These are phyloP conservation scores for Felis chaus DNA, from an alignment of 2,113 vertebrate genomes.

Conservation along the genomic window DNA sequence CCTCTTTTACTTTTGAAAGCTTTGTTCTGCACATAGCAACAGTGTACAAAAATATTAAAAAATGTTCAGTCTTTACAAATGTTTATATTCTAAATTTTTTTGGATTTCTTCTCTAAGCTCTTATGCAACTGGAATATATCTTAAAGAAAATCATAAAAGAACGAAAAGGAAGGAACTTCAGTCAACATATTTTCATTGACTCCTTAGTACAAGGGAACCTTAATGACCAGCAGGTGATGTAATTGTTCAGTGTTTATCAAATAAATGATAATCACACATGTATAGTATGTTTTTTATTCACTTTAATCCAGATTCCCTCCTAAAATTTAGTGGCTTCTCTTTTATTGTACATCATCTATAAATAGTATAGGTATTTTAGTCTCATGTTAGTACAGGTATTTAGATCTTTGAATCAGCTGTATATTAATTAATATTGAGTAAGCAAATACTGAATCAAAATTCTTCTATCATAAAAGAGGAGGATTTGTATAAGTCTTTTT, in stretches of 20 bases:
- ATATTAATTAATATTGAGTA: not conserved
- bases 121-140: slow-evolving; percentile 92
- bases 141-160: slow-evolving; percentile 92
- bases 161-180: slow-evolving; percentile 86
- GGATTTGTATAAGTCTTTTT: not conserved
- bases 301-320: not conserved
- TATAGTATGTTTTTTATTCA: not conserved
- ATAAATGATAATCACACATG: not conserved
- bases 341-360: not conserved
- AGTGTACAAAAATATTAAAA: slow-evolving; percentile 23
- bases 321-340: not conserved
- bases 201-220: slow-evolving; percentile 91
- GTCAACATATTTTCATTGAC: slow-evolving; percentile 90
- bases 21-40: slow-evolving; percentile 26
- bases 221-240: slow-evolving; percentile 92
- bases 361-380: not conserved
- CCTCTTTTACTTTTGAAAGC: not conserved
- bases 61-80: not conserved
- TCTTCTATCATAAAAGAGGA: not conserved
- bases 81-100: slow-evolving; percentile 59
- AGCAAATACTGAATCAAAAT: not conserved
- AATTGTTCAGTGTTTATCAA: slow-evolving; percentile 40
- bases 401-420: not conserved
- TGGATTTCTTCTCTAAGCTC: slow-evolving; percentile 84
- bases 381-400: not conserved